Base-by-base conservation (phyloP, 2,113 vertebrate genomes). In the Trochalopteron elliotii region DNA sequence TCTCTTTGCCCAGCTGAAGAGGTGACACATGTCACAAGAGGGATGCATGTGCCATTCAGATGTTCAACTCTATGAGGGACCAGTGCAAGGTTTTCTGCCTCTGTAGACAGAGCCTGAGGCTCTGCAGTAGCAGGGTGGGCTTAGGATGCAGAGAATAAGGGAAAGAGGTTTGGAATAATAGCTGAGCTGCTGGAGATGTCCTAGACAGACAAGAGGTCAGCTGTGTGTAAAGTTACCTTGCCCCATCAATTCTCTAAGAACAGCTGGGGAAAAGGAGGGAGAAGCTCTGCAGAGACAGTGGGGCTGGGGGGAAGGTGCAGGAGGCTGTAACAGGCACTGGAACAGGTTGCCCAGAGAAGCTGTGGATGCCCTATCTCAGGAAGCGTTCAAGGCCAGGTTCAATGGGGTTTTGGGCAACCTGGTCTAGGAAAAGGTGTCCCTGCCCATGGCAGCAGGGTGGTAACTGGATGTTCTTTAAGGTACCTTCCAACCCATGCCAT, bases 361-460 rank as follows among this genome's bases (percentile, higher is more conserved):
- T 69, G 21, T 61, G 47, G 30, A 13, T 61, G 25, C 7, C 15
- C 8, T 12, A 35, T 55, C 17, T 39, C 30, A 4, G 55, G n/a
- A 23, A 33, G 18, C 10, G 35, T 33, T 69, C 15, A 31, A 56
- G 35, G 31, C 15, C 18, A 10, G 21, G 18, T 11, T 56, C 15
- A 31, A 37, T 42, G 21, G 17, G 15, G 8, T 18, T 61, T 5
- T 61, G 47, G 49, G 21, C 55, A 82, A 15, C 21, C n/a, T 40
- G 39, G 16, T 52, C 39, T 52, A 11, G 33, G 23, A 15, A 33
- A 53, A 52, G 9, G 6, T 55, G 24, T 35, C 7, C 0, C 55
- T 40, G 11, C 25, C 70, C 0, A 0, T 56, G 25, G 71, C 25
- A 69, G 12, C 0, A 2, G 15, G 7, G 10, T 11, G 69, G 18